phyloP scores from a whole-genome alignment of 2,888 invertebrate species.

The Endomychus coccineus region DNA sequence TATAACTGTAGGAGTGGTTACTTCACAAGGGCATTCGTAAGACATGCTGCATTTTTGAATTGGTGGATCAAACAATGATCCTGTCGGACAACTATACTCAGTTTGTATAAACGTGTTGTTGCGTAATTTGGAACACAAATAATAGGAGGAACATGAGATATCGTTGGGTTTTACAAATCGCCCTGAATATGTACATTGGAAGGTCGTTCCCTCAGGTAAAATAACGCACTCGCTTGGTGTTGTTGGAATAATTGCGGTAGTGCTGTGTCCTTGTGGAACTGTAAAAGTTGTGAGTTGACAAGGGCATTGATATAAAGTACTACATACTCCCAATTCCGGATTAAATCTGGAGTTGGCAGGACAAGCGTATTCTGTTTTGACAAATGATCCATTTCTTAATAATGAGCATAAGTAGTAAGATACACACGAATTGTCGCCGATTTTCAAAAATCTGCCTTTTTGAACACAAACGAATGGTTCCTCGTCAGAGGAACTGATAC shows the following conservation, averaged over 20 bases:
- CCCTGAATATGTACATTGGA: slow-evolving; percentile 19
- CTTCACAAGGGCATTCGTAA: slow-evolving; percentile 21
- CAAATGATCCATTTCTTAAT: slow-evolving; percentile 28
- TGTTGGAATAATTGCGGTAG: slow-evolving; percentile 6
- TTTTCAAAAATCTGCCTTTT: slow-evolving; percentile 43
- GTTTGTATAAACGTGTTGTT: slow-evolving; percentile 19
- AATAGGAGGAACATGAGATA: slow-evolving; percentile 20
- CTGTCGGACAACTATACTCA: slow-evolving; percentile 33
- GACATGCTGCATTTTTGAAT: slow-evolving; percentile 40
- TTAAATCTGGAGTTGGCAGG: slow-evolving; percentile 24
- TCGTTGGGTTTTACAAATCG: slow-evolving; percentile 21
- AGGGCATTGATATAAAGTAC: slow-evolving; percentile 18
- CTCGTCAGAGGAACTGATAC: not conserved
- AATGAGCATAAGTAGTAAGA: slow-evolving; percentile 27
- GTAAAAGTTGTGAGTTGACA: slow-evolving; percentile 9
- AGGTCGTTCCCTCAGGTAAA: slow-evolving; percentile 11
- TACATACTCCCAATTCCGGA: slow-evolving; percentile 19
- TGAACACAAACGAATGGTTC: slow-evolving; percentile 23
- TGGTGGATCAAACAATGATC: slow-evolving; percentile 40
- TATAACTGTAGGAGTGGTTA: not conserved
- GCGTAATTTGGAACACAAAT: slow-evolving; percentile 17
- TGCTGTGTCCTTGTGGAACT: not conserved
- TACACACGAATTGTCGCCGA: slow-evolving; percentile 33
- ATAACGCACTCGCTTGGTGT: slow-evolving; percentile 5
- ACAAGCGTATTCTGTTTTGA: slow-evolving; percentile 30